Base-by-base conservation (phyloP, 2,113 vertebrate genomes). In the Cettia cetti region DNA sequence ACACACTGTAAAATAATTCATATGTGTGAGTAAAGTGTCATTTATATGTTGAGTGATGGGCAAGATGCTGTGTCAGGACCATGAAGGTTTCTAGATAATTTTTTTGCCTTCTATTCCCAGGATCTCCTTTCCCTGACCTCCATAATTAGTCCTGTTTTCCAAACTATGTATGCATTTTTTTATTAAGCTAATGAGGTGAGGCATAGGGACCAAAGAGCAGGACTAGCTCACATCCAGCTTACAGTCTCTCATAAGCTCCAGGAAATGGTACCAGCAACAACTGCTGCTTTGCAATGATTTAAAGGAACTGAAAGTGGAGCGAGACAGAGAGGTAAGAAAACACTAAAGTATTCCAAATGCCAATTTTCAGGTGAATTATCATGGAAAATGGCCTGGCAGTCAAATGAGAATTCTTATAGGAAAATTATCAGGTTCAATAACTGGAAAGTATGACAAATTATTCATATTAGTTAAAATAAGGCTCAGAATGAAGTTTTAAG, bases 321-420 rank as follows among this genome's bases (percentile, higher is more conserved):
- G 52, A 56, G 52, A 52, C 21, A 65, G 56, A 35, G 35, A 60
- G 57, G 74, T 82, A 70, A 76, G 66, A 78, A 94, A 90, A 92
- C 70, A 74, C 35, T 77, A 10, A 89, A 92, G 50, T 57, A 77
- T 76, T 94, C 91, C 33, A 91, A 85, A 85, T 76, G 77, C 70
- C 87, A 77, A 7, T 93, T 94, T 95, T 79, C 74, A 92, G 59
- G 79, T 71, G 82, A 89, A 94, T 95, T 89, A 92, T 56, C 77
- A 69, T 82, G 65, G 87, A 86, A 90, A 95, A 95, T 90, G 75
- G 71, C 63, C 71, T 95, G 54, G 68, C 84, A 95, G 70, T 61
- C 63, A 93, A 78, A 80, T 80, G 63, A 81, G 47, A 33, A 90
- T 90, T 80, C 75, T 82, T 85, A 47, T 0, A 88, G 54, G 45